Evolutionary conservation across 1,140 invertebrate genomes (phyloP), one percentile per base, ranked within the genome.

Genomic region (Linepithema humile): DNA sequence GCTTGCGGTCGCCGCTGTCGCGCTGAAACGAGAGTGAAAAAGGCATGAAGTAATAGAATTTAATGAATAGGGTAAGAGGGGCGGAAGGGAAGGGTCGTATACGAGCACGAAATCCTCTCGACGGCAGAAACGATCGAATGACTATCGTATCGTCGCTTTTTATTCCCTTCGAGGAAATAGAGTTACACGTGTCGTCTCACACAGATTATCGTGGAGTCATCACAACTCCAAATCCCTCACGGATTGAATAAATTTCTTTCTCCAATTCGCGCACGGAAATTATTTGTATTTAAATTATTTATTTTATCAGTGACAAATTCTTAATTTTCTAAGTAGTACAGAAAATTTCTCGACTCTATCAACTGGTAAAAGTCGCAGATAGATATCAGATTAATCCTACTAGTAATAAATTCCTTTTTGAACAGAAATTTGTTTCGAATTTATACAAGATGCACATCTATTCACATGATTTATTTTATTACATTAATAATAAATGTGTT

Each of bases 111-210:
- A 82, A 72, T 70, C 38, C 38, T 45, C 38, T 50, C 35, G 35
- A 82, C 23, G 32, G 26, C n/a, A 32, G 64, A 59, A 70, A 80
- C 35, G 77, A 70, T 80, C 48, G 64, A 15, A 43, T 17, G 65
- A 40, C 62, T 65, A 80, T 80, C 50, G 75, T 69, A 80, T 69
- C 62, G 62, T 55, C 60, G 64, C 15, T 40, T 82, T 57, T 82
- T 72, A 72, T 57, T 82, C 17, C 23, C 32, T 17, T 38, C 9
- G 50, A 45, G 50, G 67, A 72, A 82, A 82, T 82, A 23, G 12
- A 82, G 75, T 82, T 82, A 82, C 67, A 69, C 77, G 77, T 82
- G 62, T 70, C 45, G 67, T n/a, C 15, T 15, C 23, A 43, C 64
- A 12, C 75, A 45, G 64, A 82, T 82, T 82, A 82, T 72, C 50